Evolutionary conservation across 2,797 vertebrate genomes (phyloP).

Genomic region (Enteromius afrohamiltoni): DNA sequence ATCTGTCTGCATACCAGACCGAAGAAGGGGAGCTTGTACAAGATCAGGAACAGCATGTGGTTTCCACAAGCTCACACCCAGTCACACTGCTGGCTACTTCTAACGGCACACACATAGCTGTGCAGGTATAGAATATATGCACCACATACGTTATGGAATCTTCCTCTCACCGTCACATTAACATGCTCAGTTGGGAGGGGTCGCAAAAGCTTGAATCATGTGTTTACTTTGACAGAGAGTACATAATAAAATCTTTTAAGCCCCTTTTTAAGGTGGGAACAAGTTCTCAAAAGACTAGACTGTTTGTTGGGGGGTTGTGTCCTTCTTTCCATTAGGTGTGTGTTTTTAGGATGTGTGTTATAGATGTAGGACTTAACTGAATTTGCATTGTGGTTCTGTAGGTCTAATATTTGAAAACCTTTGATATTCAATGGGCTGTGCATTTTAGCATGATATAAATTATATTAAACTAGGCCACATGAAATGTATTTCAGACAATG

Average conservation of each 20-base stretch:
- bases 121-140: conserved; percentile 82
- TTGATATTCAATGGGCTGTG: neutral
- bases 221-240: conserved; percentile 21
- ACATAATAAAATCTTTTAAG: neutral
- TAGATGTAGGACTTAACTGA: conserved; percentile 17
- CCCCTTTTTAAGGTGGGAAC: neutral
- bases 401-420: conserved; percentile 3
- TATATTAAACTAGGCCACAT: neutral
- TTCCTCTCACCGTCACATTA: conserved; percentile 6
- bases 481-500: neutral
- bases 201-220: neutral
- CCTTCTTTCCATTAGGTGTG: neutral
- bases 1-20: conserved; percentile 91
- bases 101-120: conserved; percentile 99
- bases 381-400: conserved; percentile 4
- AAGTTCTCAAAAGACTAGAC: neutral
- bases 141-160: neutral
- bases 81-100: conserved; percentile 96
- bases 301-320: conserved; percentile 2
- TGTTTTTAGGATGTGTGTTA: conserved; percentile 7
- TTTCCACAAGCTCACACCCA: conserved; percentile 85
- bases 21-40: conserved; percentile 89
- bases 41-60: conserved; percentile 85
- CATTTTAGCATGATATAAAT: neutral
- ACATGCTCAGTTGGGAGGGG: conserved; percentile 1